phyloP scores from a whole-genome alignment of 2,113 vertebrate species.

The Rhinogobius similis region DNA sequence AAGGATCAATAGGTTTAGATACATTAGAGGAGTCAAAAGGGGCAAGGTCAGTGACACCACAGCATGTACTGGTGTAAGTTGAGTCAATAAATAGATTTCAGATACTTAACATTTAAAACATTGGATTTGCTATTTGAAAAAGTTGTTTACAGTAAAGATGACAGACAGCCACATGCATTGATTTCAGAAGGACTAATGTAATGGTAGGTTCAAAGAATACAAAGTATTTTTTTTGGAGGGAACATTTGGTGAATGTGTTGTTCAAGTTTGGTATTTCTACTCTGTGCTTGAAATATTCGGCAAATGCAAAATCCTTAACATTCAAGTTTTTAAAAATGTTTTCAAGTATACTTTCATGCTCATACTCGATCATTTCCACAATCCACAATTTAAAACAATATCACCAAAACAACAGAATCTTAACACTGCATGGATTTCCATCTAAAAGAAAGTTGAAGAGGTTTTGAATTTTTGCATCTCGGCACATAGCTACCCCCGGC shows the following conservation, averaged over 20 bases:
- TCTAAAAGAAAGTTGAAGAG: neutral
- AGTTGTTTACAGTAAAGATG: neutral
- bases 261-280: too few relatives aligned
- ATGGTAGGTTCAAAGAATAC: too few relatives aligned
- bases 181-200: neutral
- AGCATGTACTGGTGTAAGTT: neutral
- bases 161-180: neutral
- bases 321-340: too few relatives aligned
- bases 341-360: neutral
- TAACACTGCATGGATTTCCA: neutral
- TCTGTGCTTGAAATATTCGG: neutral
- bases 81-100: neutral
- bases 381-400: neutral
- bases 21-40: neutral
- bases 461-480: constrained; percentile 26
- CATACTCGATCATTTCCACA: neutral
- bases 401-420: neutral
- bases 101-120: neutral
- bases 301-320: neutral
- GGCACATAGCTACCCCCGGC: constrained; percentile 62
- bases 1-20: neutral
- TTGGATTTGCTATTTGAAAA: neutral
- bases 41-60: neutral
- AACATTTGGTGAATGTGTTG: too few relatives aligned
- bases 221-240: too few relatives aligned